Conservation (phyloP, 2,888 invertebrate genomes). For the Trilocha varians region DNA sequence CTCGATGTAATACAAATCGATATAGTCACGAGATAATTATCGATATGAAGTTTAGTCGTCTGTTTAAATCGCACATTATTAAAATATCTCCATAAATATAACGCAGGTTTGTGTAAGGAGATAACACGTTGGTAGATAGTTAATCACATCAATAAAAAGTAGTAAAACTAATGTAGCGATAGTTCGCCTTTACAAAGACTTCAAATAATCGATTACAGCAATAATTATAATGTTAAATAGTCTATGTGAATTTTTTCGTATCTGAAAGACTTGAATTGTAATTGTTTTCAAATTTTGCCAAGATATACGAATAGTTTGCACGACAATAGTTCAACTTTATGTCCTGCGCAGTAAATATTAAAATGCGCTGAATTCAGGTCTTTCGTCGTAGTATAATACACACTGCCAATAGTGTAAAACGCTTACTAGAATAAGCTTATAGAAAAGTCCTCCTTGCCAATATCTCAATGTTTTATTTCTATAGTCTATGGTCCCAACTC, state of each 20-base stretch:
- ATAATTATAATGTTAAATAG: slow-evolving; percentile 1
- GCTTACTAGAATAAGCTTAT: background rate
- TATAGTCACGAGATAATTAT: background rate
- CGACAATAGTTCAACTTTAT: too few species aligned
- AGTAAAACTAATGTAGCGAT: background rate
- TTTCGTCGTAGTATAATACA: background rate
- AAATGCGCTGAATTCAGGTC: background rate
- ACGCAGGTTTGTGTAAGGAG: background rate
- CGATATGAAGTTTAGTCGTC: too few species aligned
- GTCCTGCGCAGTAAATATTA: slow-evolving; percentile 1
- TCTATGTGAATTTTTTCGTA: background rate
- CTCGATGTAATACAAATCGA: background rate
- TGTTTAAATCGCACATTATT: too few species aligned
- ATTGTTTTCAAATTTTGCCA: background rate
- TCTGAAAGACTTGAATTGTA: background rate
- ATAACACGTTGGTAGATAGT: background rate
- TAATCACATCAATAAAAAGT: background rate
- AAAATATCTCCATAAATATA: background rate
- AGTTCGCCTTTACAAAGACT: background rate
- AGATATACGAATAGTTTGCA: too few species aligned
- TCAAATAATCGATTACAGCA: background rate
- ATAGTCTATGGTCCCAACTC: background rate
- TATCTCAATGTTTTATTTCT: background rate
- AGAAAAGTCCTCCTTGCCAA: background rate
- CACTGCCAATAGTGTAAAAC: background rate